A percentile compares a stretch with the other conserved stretches of the same genome.
Conservation (phyloP, 2,888 invertebrate species). For the Synanthedon vespiformis region DNA sequence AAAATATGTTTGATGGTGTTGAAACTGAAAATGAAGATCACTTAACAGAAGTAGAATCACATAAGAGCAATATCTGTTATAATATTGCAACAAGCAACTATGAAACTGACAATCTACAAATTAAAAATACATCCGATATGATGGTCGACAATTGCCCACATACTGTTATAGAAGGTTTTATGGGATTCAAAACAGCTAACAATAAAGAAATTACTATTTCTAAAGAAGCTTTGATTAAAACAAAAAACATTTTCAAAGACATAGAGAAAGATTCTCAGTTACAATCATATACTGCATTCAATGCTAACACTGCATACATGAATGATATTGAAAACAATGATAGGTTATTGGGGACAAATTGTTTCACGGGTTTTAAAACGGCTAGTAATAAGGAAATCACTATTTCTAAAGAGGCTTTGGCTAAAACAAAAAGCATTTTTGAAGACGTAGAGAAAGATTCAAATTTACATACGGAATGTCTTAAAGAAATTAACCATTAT, state of each 20-base stretch:
- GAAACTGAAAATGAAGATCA: no score
- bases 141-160: background rate
- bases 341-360: background rate
- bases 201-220: conserved; percentile 14
- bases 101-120: background rate
- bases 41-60: no score
- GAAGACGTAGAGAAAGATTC: background rate
- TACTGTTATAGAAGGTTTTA: background rate
- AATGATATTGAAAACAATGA: background rate
- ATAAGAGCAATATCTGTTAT: no score
- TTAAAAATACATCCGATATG: background rate
- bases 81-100: no score
- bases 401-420: conserved; percentile 18
- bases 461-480: background rate
- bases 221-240: conserved; percentile 22
- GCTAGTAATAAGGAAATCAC: conserved; percentile 31
- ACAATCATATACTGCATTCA: conserved; percentile 17
- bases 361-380: conserved; percentile 23
- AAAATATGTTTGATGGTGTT: no score
- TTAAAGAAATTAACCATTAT: background rate
- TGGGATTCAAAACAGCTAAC: conserved; percentile 6
- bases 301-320: background rate
- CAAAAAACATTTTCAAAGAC: conserved; percentile 27
- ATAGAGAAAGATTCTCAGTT: conserved; percentile 13
- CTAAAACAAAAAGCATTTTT: conserved; percentile 14